A percentile compares a stretch with the other conserved stretches of the same genome.
Evolutionary conservation across 2,888 invertebrate genomes (phyloP).

Genomic region (Clanis bilineata): DNA sequence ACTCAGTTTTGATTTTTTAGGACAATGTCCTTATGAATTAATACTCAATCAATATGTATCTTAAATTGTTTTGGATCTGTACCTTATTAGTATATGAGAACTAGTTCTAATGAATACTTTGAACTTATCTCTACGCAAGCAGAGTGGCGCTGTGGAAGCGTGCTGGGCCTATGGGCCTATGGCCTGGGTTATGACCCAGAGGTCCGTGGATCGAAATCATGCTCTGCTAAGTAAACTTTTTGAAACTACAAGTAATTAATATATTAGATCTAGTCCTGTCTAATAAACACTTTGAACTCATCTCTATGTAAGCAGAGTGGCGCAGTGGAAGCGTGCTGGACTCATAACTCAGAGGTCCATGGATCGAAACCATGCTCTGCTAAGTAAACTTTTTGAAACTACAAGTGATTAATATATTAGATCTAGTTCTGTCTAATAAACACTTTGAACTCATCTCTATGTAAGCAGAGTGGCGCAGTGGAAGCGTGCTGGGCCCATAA

Average conservation of each 20-base stretch:
- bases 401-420: too few relatives aligned
- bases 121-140: slow-evolving; percentile 57
- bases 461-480: slow-evolving; percentile 91
- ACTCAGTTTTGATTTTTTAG: too few relatives aligned
- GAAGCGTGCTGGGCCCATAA: slow-evolving; percentile 93
- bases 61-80: background rate
- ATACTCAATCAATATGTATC: too few relatives aligned
- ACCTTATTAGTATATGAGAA: background rate
- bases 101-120: background rate
- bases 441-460: too few relatives aligned
- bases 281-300: too few relatives aligned
- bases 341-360: slow-evolving; percentile 96
- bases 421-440: too few relatives aligned
- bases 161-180: slow-evolving; percentile 93
- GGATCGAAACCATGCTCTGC: slow-evolving; percentile 93
- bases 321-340: slow-evolving; percentile 93
- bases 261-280: too few relatives aligned
- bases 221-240: slow-evolving; percentile 82
- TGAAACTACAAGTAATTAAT: slow-evolving; percentile 27
- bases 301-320: slow-evolving; percentile 85
- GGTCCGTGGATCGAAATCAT: slow-evolving; percentile 96
- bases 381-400: slow-evolving; percentile 49
- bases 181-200: too few relatives aligned
- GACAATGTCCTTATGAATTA: too few relatives aligned
- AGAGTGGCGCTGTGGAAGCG: slow-evolving; percentile 93